Conservation (phyloP, 2,888 invertebrate genomes). For the Pterostichus madidus region DNA sequence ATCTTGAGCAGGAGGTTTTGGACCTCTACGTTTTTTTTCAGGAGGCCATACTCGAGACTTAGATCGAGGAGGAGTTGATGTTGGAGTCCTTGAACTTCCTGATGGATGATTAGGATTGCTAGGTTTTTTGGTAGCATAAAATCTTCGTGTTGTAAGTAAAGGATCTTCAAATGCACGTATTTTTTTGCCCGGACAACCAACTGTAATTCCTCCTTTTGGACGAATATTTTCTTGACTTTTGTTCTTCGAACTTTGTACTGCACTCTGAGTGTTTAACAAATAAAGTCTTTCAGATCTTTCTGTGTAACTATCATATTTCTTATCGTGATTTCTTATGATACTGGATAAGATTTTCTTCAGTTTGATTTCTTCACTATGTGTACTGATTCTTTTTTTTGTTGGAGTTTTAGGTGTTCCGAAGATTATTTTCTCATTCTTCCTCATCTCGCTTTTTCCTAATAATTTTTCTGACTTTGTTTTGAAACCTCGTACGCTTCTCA, state of each 20-base stretch:
- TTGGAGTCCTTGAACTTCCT: background rate
- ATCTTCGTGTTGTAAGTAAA: conserved; percentile 1
- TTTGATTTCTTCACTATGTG: conserved; percentile 1
- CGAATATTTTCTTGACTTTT: background rate
- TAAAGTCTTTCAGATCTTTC: background rate
- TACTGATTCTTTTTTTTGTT: background rate
- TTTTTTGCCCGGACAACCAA: background rate
- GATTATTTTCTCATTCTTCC: background rate
- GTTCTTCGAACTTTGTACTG: background rate
- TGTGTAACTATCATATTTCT: background rate
- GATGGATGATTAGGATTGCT: background rate
- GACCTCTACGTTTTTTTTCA: background rate
- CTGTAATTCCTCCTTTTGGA: background rate
- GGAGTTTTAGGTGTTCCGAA: background rate
- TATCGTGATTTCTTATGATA: background rate
- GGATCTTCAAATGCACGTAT: background rate
- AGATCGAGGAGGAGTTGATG: background rate
- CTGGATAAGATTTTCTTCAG: conserved; percentile 12
- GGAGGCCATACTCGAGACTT: conserved; percentile 2
- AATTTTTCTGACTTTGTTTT: conserved; percentile 48
- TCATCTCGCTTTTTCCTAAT: conserved; percentile 42
- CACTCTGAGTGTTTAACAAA: background rate
- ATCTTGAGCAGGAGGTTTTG: background rate
- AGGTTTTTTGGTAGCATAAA: conserved; percentile 4
- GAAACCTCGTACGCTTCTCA: conserved; percentile 27